Evolutionary conservation across 2,113 vertebrate genomes (phyloP), one percentile per base, ranked within the genome.

Genomic region (Bagarius yarrelli): DNA sequence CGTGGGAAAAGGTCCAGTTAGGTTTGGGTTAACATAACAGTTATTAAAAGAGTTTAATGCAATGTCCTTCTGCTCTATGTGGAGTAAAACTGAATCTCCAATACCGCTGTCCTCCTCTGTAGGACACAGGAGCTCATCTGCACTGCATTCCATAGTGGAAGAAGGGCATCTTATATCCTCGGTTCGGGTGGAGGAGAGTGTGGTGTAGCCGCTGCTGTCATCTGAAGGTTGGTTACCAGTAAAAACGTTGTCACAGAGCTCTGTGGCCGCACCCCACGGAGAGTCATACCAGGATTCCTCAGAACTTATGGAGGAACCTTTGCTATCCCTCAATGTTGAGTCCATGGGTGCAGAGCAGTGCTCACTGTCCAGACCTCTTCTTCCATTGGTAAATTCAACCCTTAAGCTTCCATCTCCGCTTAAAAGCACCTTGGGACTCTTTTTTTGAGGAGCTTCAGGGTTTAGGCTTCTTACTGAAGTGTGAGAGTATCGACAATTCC

Each of bases 201-300:
- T 85, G 73, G 88, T 74, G 79, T 86, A 89, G 8, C 87, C 86
- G 3, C 87, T 88, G 78, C 85, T 84, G 79, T 86, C 72, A 16
- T 90, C 88, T 1, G 60, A 83, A 0, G 83, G 90, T 82, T 90
- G 91, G 44, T 91, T 88, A 1, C 88, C 90, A 40, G 92, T 81
- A 73, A 94, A 94, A 0, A 92, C 88, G 12, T 90, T 92, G 69
- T 96, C 94, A 1, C 87, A 60, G 69, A 91, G 87, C 79, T 95
- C 95, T 1, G 89, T 90, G 11, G 52, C 82, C n/a, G 88, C 89
- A 59, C 96, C 95, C 96, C 96, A 97, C 0, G 96, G 95, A 0
- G 93, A 95, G 86, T 98, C 96, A 73, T 96, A 97, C 96, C 96
- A 98, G 21, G 96, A 98, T 6, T 94, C 94, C 79, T 97, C 96